A percentile compares a stretch with the other conserved stretches of the same genome.
Evolutionary conservation across 2,113 vertebrate species (phyloP).

Genomic region (Etheostoma spectabile): DNA sequence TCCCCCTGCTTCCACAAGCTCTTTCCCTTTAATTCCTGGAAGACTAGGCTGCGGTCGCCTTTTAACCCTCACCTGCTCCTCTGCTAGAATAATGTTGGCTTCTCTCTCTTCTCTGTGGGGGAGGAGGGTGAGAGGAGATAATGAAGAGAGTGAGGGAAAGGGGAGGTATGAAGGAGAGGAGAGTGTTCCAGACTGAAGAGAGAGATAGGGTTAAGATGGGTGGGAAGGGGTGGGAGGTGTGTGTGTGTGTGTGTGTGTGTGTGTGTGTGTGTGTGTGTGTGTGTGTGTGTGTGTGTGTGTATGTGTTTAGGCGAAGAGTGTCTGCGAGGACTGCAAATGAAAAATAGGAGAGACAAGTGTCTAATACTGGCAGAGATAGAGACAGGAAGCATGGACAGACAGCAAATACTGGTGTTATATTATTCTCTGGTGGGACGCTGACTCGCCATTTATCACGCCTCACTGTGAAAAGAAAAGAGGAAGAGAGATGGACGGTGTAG

Average conservation of each 20-base stretch:
- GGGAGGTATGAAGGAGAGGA: slow-evolving; percentile 41
- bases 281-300: slow-evolving; percentile 21
- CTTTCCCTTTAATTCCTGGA: slow-evolving; percentile 82
- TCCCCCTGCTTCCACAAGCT: slow-evolving; percentile 77
- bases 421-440: slow-evolving; percentile 77
- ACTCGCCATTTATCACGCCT: slow-evolving; percentile 77
- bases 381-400: slow-evolving; percentile 63
- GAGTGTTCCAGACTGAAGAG: slow-evolving; percentile 47
- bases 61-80: slow-evolving; percentile 82
- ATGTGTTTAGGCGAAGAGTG: slow-evolving; percentile 32
- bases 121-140: slow-evolving; percentile 39
- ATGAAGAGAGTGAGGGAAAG: slow-evolving; percentile 42
- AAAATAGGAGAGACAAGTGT: slow-evolving; percentile 41
- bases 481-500: slow-evolving; percentile 20
- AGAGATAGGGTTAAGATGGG: slow-evolving; percentile 69
- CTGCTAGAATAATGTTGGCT: slow-evolving; percentile 80
- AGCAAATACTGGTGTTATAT: slow-evolving; percentile 68
- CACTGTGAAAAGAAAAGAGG: slow-evolving; percentile 65
- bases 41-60: slow-evolving; percentile 79
- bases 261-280: slow-evolving; percentile 38
- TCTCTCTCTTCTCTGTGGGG: slow-evolving; percentile 56
- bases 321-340: slow-evolving; percentile 29
- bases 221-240: slow-evolving; percentile 43
- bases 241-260: slow-evolving; percentile 26
- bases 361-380: slow-evolving; percentile 63